Evolutionary conservation across 2,797 vertebrate genomes (phyloP).

Genomic region (Hippopotamyrus pictus): DNA sequence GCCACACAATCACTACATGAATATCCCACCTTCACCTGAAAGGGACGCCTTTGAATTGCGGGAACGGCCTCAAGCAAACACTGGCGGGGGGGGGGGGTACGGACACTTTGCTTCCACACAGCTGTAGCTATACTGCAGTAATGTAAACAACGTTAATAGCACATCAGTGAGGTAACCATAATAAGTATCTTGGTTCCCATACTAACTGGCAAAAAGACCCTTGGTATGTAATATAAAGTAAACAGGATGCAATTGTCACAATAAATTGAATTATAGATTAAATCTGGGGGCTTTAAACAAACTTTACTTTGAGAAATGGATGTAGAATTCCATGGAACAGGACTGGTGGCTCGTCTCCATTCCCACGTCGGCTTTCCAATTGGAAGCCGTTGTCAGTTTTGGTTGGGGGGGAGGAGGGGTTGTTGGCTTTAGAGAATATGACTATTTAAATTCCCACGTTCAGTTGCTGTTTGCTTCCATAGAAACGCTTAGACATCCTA

Average conservation of each 20-base stretch:
- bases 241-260: constrained; percentile 50
- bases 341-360: constrained; percentile 28
- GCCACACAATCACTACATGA: neutral
- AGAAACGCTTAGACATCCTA: constrained; percentile 50
- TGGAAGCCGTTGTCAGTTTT: neutral
- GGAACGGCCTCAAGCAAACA: neutral
- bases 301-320: constrained; percentile 49
- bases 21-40: neutral
- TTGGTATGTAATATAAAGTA: constrained; percentile 30
- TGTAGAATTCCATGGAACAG: constrained; percentile 27
- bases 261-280: constrained; percentile 47
- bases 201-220: constrained; percentile 19
- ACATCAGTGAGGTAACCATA: constrained; percentile 43
- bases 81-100: neutral
- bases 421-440: constrained; percentile 39
- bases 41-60: neutral
- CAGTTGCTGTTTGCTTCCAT: constrained; percentile 53
- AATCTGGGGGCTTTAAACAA: constrained; percentile 40
- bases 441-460: constrained; percentile 59
- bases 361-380: constrained; percentile 39
- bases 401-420: neutral
- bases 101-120: neutral
- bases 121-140: neutral
- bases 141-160: constrained; percentile 24
- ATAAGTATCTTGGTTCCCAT: constrained; percentile 44